These are phyloP conservation scores for Bemisia tabaci DNA, from an alignment of 1,140 invertebrate species.

Conservation along the genomic window DNA sequence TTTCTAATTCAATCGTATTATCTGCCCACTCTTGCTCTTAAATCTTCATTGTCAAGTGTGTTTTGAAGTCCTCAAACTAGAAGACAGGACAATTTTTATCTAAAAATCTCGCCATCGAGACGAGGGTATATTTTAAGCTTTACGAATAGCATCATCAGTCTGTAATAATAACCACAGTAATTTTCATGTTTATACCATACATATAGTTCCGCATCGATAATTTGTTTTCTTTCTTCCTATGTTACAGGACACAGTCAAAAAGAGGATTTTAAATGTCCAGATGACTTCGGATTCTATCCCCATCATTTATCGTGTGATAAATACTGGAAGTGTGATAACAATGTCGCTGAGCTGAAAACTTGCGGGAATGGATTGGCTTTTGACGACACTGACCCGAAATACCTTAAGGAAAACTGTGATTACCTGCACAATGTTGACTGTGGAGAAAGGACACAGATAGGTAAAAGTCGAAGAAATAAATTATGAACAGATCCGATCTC, in stretches of 20 bases:
- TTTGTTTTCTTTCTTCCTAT: constrained; percentile 3
- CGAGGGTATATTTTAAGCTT: too few species aligned
- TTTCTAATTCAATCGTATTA: too few species aligned
- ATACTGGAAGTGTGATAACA: constrained; percentile 90
- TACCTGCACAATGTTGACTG: constrained; percentile 93
- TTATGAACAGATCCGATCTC: background rate
- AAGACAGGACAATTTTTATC: too few species aligned
- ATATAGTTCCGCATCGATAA: too few species aligned
- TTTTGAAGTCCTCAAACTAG: too few species aligned
- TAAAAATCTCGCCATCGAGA: too few species aligned
- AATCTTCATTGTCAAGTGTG: too few species aligned
- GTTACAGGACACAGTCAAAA: constrained; percentile 29
- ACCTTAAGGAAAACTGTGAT: constrained; percentile 85
- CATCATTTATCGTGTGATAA: constrained; percentile 82
- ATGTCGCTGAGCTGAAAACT: constrained; percentile 72
- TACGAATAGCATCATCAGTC: too few species aligned
- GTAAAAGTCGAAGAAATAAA: constrained; percentile 37
- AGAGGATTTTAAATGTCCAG: constrained; percentile 81
- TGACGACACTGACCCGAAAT: constrained; percentile 74
- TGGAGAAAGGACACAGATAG: constrained; percentile 69
- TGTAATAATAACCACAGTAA: too few species aligned
- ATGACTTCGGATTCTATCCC: constrained; percentile 88
- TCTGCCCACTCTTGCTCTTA: too few species aligned
- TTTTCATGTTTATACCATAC: too few species aligned
- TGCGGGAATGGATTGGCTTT: constrained; percentile 90